A percentile compares a stretch with the other conserved stretches of the same genome.
Evolutionary conservation across 2,113 vertebrate species (phyloP).

Genomic region (Anoura caudifer): DNA sequence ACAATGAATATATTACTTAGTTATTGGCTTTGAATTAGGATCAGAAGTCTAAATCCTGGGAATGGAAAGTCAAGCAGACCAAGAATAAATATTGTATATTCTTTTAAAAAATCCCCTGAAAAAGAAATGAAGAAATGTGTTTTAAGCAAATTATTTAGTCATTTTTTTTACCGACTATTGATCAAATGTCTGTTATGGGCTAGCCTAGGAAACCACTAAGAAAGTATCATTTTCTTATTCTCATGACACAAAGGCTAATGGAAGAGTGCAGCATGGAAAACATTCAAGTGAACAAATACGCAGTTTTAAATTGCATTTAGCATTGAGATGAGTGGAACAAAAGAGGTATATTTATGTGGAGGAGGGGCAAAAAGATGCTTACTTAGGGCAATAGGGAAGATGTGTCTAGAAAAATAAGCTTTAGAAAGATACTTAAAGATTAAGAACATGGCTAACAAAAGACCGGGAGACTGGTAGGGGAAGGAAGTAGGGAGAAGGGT

Average conservation of each 20-base stretch:
- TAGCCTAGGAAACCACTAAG: background rate
- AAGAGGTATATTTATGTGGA: background rate
- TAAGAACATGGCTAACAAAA: background rate
- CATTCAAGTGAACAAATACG: background rate
- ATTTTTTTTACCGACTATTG: background rate
- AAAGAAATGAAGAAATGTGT: background rate
- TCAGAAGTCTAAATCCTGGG: background rate
- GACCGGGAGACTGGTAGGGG: background rate
- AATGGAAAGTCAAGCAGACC: background rate
- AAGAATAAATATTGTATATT: background rate
- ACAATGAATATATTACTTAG: background rate
- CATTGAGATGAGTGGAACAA: background rate
- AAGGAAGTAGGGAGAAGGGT: background rate
- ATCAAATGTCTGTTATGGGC: background rate
- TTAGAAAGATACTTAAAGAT: background rate
- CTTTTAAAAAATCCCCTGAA: background rate
- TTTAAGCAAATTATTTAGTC: background rate
- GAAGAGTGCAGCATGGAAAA: background rate
- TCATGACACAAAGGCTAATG: background rate
- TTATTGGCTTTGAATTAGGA: background rate
- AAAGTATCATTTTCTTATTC: background rate
- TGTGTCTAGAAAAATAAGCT: background rate
- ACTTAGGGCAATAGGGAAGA: background rate
- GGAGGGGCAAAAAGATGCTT: rapidly evolving
- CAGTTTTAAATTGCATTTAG: background rate